Conservation (phyloP, 2,113 vertebrate genomes). For the Barnardius zonarius region DNA sequence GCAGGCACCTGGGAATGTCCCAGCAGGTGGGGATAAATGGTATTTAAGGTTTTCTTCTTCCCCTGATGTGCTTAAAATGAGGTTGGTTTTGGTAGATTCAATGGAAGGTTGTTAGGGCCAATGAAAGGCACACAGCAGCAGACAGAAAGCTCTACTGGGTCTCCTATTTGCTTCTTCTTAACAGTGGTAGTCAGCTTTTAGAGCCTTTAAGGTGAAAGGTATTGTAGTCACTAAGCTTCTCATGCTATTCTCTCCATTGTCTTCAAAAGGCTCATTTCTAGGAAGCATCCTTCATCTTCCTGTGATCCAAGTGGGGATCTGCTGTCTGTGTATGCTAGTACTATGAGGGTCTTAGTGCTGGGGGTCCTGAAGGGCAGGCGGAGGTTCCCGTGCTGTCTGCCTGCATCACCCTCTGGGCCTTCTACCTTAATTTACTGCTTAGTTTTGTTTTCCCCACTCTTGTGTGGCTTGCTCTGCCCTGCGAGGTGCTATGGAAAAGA, state of each 20-base stretch:
- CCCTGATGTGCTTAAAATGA: rapidly evolving
- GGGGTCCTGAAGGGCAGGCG: rapidly evolving
- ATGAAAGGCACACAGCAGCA: rapidly evolving
- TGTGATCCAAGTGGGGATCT: rapidly evolving
- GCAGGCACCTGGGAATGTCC: not conserved
- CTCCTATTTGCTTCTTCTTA: rapidly evolving
- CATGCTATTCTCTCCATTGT: rapidly evolving
- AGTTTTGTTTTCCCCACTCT: rapidly evolving
- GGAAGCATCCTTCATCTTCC: rapidly evolving
- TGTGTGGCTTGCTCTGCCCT: rapidly evolving
- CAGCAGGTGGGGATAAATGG: not conserved
- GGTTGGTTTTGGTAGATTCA: rapidly evolving
- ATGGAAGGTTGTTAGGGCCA: rapidly evolving
- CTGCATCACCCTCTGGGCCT: rapidly evolving
- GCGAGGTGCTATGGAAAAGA: rapidly evolving
- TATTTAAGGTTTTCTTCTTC: not conserved
- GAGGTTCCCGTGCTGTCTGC: rapidly evolving
- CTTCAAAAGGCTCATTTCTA: rapidly evolving
- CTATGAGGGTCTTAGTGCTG: rapidly evolving
- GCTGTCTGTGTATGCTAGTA: rapidly evolving
- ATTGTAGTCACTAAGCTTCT: rapidly evolving
- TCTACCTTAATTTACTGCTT: rapidly evolving
- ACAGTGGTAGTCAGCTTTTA: rapidly evolving
- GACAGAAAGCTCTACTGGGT: rapidly evolving
- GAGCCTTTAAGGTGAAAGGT: rapidly evolving